Percentiles rank a stretch among this genome's conserved stretches.
phyloP scores from a whole-genome alignment of 37 sponge, comb jelly and placozoan species.

The Halisarca cf. caerulea region DNA sequence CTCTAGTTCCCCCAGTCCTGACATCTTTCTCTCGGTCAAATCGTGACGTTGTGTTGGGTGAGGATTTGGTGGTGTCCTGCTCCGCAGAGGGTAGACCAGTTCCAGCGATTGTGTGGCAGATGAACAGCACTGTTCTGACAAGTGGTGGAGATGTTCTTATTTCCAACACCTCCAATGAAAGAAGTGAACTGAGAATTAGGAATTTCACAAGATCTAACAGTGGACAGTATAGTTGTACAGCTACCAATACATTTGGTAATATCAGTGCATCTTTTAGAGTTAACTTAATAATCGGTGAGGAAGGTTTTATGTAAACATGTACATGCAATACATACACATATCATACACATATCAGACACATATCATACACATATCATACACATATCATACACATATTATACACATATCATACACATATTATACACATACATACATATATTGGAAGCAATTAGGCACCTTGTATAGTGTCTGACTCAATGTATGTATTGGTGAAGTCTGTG shows the following conservation, averaged over 20 bases:
- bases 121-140: not conserved
- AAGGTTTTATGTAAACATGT: too few relatives aligned
- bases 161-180: not conserved
- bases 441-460: too few relatives aligned
- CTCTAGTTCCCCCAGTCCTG: not conserved
- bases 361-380: too few relatives aligned
- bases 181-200: not conserved
- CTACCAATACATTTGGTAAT: not conserved
- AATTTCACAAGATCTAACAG: not conserved
- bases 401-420: too few relatives aligned
- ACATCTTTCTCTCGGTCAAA: not conserved
- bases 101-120: not conserved
- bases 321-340: too few relatives aligned
- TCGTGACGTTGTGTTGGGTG: slow-evolving; percentile 4
- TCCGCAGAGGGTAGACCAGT: not conserved
- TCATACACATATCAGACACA: too few relatives aligned
- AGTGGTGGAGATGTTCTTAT: not conserved
- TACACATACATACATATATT: too few relatives aligned
- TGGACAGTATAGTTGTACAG: not conserved
- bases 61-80: not conserved
- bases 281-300: too few relatives aligned
- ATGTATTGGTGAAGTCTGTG: too few relatives aligned
- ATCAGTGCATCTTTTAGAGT: not conserved
- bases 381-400: too few relatives aligned
- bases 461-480: too few relatives aligned